Base-by-base conservation (phyloP, 1,140 invertebrate species). In the Luehdorfia chinensis region DNA sequence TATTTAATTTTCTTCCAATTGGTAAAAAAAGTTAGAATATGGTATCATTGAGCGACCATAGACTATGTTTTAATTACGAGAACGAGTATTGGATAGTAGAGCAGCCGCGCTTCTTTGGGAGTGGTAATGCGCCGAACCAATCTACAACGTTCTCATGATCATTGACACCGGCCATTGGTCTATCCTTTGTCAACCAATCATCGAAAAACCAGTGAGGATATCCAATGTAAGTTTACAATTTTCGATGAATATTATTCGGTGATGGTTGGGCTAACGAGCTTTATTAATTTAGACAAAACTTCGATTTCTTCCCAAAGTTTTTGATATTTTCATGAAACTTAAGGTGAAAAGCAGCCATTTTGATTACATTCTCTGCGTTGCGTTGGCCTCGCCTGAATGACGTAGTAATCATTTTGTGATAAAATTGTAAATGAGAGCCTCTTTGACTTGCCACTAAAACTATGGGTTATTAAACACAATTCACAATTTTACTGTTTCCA, bases 111-210 rank as follows among this genome's bases (percentile, higher is more conserved):
- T 85, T 74, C 65, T 55, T 71, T 74, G 71, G 79, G 80, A 87
- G 84, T 87, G 84, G 84, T 87, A 85, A 78, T 70, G 68, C 57
- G 63, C 58, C 75, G 79, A 85, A 84, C 85, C 85, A 87, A 87
- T 87, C 83, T 87, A 83, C 78, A 77, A 73, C 83, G 73, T 85
- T 73, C 80, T 60, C 72, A 62, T 69, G 76, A 78, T 81, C 77
- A 79, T 77, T 84, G 75, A 83, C 77, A 75, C 81, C 83, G 83
- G 59, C 81, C 79, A 87, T 87, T 87, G 85, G 85, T 87, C 85
- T 87, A 84, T 75, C 76, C 62, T 78, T 86, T 84, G 83, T 80
- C 81, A 85, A 84, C 84, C 85, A 87, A 87, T 87, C 85, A 87
- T 85, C 65, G 84, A 74, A 81, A 87, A 81, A 83, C 80, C 84